Evolutionary conservation across 2,888 invertebrate genomes (phyloP).

Genomic region (Dryomyza anilis): DNA sequence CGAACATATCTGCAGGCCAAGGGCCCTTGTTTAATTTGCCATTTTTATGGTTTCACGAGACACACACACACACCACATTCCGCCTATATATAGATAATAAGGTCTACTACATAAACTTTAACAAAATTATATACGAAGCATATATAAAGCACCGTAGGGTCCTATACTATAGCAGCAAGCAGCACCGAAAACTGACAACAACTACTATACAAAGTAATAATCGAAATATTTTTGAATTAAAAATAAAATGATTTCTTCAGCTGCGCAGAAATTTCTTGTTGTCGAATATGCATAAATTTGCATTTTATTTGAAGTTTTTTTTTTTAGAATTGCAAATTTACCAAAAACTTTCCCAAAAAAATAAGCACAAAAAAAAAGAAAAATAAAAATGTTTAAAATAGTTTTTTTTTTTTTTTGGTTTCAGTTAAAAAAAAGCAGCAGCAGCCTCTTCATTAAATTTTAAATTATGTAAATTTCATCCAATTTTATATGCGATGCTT

Average conservation of each 20-base stretch:
- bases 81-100: too few species aligned
- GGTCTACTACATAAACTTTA: too few species aligned
- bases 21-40: conserved; percentile 35
- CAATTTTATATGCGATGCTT: neutral
- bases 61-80: neutral
- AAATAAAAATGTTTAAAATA: neutral
- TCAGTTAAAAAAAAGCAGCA: neutral
- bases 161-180: neutral
- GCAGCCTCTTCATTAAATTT: neutral
- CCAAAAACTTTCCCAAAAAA: conserved; percentile 15
- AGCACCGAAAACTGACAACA: neutral
- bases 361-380: conserved; percentile 2
- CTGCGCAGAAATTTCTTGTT: conserved; percentile 22
- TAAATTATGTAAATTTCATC: neutral
- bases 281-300: conserved; percentile 30
- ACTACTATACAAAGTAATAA: neutral
- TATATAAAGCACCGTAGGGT: neutral
- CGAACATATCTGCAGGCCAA: conserved; percentile 2
- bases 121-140: neutral
- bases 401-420: neutral
- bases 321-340: conserved; percentile 24
- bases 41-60: conserved; percentile 40
- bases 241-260: conserved; percentile 23
- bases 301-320: conserved; percentile 23
- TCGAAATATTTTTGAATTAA: conserved; percentile 10